Evolutionary conservation across 2,888 invertebrate genomes (phyloP).

Genomic region (Saturnia japonica): DNA sequence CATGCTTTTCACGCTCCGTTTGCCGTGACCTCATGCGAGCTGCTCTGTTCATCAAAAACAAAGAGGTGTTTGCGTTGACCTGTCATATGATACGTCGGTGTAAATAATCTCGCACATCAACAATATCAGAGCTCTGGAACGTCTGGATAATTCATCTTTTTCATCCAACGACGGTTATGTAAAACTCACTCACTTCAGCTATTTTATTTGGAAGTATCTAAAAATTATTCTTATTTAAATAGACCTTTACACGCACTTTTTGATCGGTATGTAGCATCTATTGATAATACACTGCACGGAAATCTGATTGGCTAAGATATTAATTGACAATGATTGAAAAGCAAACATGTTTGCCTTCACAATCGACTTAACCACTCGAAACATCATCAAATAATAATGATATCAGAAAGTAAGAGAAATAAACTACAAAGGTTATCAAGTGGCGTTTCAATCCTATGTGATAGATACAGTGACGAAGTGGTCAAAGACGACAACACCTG

Average conservation of each 20-base stretch:
- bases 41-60: background rate
- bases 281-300: background rate
- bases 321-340: background rate
- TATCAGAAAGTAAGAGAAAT: background rate
- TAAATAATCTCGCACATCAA: background rate
- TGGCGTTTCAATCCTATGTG: background rate
- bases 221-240: too few species aligned
- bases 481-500: background rate
- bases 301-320: background rate
- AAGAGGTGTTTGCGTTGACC: background rate
- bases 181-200: background rate
- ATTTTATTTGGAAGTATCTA: too few species aligned
- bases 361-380: background rate
- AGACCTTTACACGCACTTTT: background rate
- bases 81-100: background rate
- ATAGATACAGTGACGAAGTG: background rate
- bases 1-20: slow-evolving; percentile 37
- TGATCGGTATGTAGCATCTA: background rate
- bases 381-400: background rate
- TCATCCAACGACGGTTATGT: background rate
- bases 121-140: background rate
- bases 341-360: background rate
- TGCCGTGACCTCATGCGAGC: slow-evolving; percentile 22
- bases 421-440: background rate
- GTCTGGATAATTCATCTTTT: background rate